These are phyloP conservation scores for Scopus umbretta DNA, from an alignment of 2,113 vertebrate genomes.

Conservation along the genomic window DNA sequence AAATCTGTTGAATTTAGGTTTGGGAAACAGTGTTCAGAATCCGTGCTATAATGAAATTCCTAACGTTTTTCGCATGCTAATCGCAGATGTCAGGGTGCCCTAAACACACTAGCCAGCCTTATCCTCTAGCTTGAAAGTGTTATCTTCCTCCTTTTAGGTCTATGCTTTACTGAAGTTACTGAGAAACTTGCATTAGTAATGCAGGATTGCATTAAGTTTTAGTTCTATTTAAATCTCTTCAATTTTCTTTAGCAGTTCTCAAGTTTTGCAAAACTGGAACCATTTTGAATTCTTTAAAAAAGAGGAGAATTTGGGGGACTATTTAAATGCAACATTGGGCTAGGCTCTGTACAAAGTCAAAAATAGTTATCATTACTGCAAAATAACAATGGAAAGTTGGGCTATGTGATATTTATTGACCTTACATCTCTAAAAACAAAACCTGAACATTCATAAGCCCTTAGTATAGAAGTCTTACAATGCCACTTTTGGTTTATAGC, in stretches of 20 bases:
- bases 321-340: not conserved
- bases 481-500: not conserved
- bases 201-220: not conserved
- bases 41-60: not conserved
- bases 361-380: not conserved
- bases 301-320: not conserved
- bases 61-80: not conserved
- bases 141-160: not conserved
- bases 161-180: not conserved
- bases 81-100: not conserved
- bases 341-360: not conserved
- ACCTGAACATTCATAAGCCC: not conserved
- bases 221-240: not conserved
- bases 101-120: not conserved
- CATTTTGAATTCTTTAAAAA: not conserved
- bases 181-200: not conserved
- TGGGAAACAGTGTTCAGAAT: not conserved
- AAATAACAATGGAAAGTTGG: not conserved
- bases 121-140: not conserved
- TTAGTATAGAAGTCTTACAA: not conserved
- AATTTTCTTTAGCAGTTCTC: not conserved
- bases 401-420: not conserved
- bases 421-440: not conserved
- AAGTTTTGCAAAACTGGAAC: not conserved
- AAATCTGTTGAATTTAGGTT: not conserved